Evolutionary conservation across 1,140 invertebrate genomes (phyloP).

Genomic region (Homalodisca vitripennis): DNA sequence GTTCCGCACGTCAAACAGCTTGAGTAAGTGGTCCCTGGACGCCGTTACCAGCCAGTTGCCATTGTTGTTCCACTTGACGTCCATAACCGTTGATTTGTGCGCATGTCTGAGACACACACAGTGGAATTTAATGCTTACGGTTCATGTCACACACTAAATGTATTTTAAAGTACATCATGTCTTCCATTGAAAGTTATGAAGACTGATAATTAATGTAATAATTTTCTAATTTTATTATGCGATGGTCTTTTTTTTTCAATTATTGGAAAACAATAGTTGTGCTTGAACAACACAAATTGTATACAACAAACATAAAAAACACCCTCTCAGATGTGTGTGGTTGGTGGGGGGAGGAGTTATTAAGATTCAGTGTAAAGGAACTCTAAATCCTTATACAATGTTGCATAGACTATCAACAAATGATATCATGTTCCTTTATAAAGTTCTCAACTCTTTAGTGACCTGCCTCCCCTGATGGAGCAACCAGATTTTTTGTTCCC

Average conservation of each 20-base stretch:
- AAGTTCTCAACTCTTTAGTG: no score
- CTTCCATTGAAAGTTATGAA: neutral
- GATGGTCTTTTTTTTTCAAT: neutral
- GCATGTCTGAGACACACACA: slow-evolving; percentile 83
- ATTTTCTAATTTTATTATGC: neutral
- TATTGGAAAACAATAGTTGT: neutral
- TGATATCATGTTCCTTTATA: no score
- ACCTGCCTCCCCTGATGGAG: no score
- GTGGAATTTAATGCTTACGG: neutral
- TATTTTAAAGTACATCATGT: neutral
- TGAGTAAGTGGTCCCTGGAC: slow-evolving; percentile 95
- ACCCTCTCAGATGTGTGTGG: no score
- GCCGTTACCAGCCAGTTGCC: slow-evolving; percentile 99
- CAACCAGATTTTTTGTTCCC: no score
- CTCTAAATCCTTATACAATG: no score
- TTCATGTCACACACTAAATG: neutral
- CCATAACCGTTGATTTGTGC: slow-evolving; percentile 99
- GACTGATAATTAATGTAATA: neutral
- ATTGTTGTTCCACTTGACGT: slow-evolving; percentile 98
- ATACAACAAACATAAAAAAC: no score
- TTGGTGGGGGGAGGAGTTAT: no score
- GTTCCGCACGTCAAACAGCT: slow-evolving; percentile 97
- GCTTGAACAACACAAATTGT: no score
- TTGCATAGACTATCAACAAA: no score
- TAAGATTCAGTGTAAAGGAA: no score